Evolutionary conservation across 2,797 vertebrate genomes (phyloP).

Genomic region (Coregonus suidteri): DNA sequence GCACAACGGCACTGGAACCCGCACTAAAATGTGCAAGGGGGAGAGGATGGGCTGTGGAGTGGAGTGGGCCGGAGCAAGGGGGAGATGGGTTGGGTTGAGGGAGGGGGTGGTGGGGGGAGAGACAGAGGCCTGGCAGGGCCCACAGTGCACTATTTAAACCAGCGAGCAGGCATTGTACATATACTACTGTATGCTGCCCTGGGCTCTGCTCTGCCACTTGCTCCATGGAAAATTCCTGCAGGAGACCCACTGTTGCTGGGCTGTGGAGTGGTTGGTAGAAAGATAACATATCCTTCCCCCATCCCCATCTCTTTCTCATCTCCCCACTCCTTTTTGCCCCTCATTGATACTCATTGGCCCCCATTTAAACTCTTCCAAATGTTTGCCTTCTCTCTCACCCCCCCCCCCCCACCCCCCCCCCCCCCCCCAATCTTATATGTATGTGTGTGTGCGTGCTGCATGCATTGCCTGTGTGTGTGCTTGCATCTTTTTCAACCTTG

Average conservation of each 20-base stretch:
- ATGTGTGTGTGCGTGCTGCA: neutral
- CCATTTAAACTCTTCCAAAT: neutral
- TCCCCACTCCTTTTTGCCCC: neutral
- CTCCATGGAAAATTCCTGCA: conserved; percentile 70
- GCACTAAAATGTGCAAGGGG: conserved; percentile 50
- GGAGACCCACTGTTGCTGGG: conserved; percentile 54
- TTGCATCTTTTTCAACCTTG: neutral
- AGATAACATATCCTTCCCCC: conserved; percentile 39
- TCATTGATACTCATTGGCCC: neutral
- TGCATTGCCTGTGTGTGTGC: neutral
- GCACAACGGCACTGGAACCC: conserved; percentile 51
- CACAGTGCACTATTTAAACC: conserved; percentile 54
- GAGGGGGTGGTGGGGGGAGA: conserved; percentile 3
- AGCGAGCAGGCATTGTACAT: conserved; percentile 42
- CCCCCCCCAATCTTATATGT: conserved; percentile 16
- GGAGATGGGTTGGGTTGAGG: conserved; percentile 12
- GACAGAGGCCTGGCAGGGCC: conserved; percentile 40
- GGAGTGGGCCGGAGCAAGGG: neutral
- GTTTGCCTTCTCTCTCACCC: neutral
- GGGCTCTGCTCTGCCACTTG: conserved; percentile 41
- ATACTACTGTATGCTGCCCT: conserved; percentile 33
- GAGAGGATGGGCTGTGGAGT: neutral
- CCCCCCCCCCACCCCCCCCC: neutral
- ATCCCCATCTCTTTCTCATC: neutral
- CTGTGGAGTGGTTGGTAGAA: conserved; percentile 39